Evolutionary conservation across 2,888 invertebrate genomes (phyloP).

Genomic region (Tetrapedia diversipes): DNA sequence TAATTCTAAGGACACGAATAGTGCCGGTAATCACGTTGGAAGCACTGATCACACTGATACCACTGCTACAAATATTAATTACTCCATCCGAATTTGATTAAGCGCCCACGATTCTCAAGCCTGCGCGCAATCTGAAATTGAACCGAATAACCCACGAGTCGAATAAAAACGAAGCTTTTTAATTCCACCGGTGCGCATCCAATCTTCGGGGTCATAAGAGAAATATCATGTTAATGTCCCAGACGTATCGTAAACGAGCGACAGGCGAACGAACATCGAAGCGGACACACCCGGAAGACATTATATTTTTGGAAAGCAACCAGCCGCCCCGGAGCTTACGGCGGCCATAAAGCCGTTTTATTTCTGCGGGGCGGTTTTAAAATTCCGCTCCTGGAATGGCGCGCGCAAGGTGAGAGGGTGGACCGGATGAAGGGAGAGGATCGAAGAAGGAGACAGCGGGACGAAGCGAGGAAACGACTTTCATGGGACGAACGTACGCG

Average conservation of each 20-base stretch:
- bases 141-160: too few relatives aligned
- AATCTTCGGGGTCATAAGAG: slow-evolving; percentile 35
- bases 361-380: slow-evolving; percentile 75
- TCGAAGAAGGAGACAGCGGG: slow-evolving; percentile 49
- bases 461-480: slow-evolving; percentile 48
- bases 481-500: slow-evolving; percentile 28
- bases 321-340: slow-evolving; percentile 60
- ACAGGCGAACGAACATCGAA: slow-evolving; percentile 47
- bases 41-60: too few relatives aligned
- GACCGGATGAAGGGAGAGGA: slow-evolving; percentile 36
- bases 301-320: slow-evolving; percentile 72
- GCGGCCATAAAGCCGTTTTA: slow-evolving; percentile 78
- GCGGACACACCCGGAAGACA: slow-evolving; percentile 58
- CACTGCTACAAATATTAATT: too few relatives aligned
- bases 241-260: slow-evolving; percentile 51
- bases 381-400: slow-evolving; percentile 74
- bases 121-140: too few relatives aligned
- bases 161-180: neutral
- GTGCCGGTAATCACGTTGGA: too few relatives aligned
- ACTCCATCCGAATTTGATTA: too few relatives aligned
- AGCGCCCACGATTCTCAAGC: too few relatives aligned
- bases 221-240: slow-evolving; percentile 60
- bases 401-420: slow-evolving; percentile 45
- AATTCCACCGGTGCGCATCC: slow-evolving; percentile 9
- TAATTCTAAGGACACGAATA: too few relatives aligned